Conservation (phyloP, 1,140 invertebrate genomes). For the Drosophila truncata region DNA sequence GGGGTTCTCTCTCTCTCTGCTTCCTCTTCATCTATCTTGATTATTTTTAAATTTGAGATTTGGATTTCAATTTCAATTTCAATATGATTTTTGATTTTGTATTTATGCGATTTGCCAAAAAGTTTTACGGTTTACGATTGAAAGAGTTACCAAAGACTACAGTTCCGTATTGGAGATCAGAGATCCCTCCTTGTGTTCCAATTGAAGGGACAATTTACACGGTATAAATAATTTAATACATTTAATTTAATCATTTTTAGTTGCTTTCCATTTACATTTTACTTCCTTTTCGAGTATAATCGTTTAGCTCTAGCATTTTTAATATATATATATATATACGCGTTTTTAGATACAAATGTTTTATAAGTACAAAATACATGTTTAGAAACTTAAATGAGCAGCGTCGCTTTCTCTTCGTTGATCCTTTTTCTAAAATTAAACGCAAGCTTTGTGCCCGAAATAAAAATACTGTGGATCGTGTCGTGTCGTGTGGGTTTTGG, state of each 20-base stretch:
- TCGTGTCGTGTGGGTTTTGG: slow-evolving; percentile 5
- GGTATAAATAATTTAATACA: slow-evolving; percentile 71
- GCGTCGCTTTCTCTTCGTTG: slow-evolving; percentile 43
- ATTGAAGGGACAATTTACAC: slow-evolving; percentile 61
- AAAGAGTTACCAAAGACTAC: slow-evolving; percentile 33
- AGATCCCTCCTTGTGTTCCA: not conserved
- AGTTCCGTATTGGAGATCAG: not conserved
- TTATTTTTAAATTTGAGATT: slow-evolving; percentile 20
- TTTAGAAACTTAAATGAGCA: slow-evolving; percentile 80
- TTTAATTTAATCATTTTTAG: slow-evolving; percentile 53
- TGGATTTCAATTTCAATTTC: slow-evolving; percentile 32
- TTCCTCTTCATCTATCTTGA: not conserved
- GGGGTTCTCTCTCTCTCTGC: not conserved
- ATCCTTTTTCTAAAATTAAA: slow-evolving; percentile 48
- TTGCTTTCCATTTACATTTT: slow-evolving; percentile 60
- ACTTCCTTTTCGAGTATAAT: slow-evolving; percentile 59
- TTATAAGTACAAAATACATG: slow-evolving; percentile 77
- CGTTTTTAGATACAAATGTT: slow-evolving; percentile 50
- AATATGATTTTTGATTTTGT: slow-evolving; percentile 6
- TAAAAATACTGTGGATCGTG: slow-evolving; percentile 67
- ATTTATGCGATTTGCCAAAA: slow-evolving; percentile 43
- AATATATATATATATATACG: slow-evolving; percentile 29
- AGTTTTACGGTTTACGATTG: slow-evolving; percentile 34
- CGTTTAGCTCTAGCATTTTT: slow-evolving; percentile 43
- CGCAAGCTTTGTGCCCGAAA: slow-evolving; percentile 67